A percentile compares a stretch with the other conserved stretches of the same genome.
phyloP scores from a whole-genome alignment of 1,140 invertebrate species.

The Drosophila oshimai region DNA sequence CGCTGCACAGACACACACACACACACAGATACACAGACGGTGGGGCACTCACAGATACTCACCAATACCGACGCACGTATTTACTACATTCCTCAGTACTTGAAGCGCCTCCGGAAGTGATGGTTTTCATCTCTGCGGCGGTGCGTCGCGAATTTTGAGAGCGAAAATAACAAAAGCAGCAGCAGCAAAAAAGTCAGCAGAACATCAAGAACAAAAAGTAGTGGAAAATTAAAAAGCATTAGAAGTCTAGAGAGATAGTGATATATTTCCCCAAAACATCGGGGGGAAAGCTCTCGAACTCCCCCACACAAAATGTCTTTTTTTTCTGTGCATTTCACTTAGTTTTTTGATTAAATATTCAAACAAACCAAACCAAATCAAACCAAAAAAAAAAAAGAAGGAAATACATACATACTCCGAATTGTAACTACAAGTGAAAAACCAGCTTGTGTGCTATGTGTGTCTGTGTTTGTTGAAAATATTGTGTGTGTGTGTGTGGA shows the following conservation, averaged over 20 bases:
- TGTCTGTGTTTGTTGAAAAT: slow-evolving; percentile 16
- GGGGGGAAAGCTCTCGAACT: no score
- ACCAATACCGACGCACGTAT: slow-evolving; percentile 57
- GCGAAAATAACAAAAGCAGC: slow-evolving; percentile 37
- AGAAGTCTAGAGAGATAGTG: no score
- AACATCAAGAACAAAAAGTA: not conserved
- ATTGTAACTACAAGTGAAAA: slow-evolving; percentile 4
- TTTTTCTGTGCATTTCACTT: slow-evolving; percentile 11
- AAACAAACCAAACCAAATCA: no score
- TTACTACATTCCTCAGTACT: slow-evolving; percentile 80
- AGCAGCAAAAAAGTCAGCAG: not conserved
- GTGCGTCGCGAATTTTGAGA: slow-evolving; percentile 58
- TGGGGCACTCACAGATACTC: slow-evolving; percentile 30
- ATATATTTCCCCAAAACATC: no score
- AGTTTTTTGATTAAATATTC: slow-evolving; percentile 10
- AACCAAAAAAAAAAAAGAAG: not conserved
- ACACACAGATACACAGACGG: not conserved
- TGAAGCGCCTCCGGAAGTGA: slow-evolving; percentile 82
- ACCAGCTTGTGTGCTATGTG: slow-evolving; percentile 1
- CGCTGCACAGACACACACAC: slow-evolving; percentile 24
- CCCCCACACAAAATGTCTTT: not conserved
- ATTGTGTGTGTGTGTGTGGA: no score
- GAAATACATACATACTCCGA: slow-evolving; percentile 11
- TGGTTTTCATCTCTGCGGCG: slow-evolving; percentile 73
- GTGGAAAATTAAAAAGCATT: not conserved